These are phyloP conservation scores for Hozukius guyotensis DNA, from an alignment of 2,797 vertebrate genomes.

Conservation along the genomic window DNA sequence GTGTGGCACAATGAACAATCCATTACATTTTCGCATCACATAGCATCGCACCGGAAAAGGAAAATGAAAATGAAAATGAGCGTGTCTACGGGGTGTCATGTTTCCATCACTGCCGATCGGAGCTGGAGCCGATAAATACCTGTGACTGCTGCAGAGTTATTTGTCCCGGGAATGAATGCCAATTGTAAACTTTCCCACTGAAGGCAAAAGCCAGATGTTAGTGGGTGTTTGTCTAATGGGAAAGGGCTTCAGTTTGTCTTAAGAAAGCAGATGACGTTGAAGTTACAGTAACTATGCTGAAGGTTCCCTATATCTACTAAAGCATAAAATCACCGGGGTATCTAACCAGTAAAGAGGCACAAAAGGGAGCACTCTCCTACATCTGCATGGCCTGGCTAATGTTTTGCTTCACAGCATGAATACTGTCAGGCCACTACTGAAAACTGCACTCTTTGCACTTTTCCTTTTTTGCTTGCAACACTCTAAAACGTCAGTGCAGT, in stretches of 20 bases:
- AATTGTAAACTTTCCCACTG: too few species aligned
- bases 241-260: not conserved
- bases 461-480: conserved; percentile 1
- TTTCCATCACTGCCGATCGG: too few species aligned
- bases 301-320: not conserved
- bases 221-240: too few species aligned
- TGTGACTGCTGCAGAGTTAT: too few species aligned
- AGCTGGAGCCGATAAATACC: too few species aligned
- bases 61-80: too few species aligned
- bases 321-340: not conserved
- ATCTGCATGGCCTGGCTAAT: not conserved
- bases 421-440: not conserved
- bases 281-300: not conserved
- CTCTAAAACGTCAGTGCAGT: not conserved
- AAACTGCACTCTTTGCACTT: conserved; percentile 20
- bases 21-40: too few species aligned
- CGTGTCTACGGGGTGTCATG: too few species aligned
- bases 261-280: not conserved
- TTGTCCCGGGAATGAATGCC: too few species aligned
- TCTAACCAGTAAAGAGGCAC: not conserved
- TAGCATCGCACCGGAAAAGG: too few species aligned
- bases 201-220: too few species aligned
- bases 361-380: not conserved
- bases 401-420: conserved; percentile 3
- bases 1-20: too few species aligned